A percentile compares a stretch with the other conserved stretches of the same genome.
These are phyloP conservation scores for Cololabis saira DNA, from an alignment of 2,113 vertebrate genomes.

Conservation along the genomic window DNA sequence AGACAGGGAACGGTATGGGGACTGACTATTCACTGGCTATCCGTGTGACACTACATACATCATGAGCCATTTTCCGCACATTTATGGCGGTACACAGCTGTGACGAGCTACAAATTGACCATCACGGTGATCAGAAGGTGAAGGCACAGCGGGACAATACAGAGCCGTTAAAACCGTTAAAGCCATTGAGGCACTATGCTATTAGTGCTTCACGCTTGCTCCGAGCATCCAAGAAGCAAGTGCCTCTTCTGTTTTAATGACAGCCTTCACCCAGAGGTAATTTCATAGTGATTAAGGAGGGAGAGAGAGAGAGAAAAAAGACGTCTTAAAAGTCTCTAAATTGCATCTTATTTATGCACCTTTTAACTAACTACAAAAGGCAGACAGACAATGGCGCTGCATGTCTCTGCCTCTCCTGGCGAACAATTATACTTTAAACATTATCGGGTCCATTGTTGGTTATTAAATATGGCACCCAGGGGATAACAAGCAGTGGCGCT, in stretches of 20 bases:
- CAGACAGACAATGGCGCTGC: conserved; percentile 82
- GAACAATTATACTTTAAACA: conserved; percentile 79
- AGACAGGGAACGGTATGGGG: no score
- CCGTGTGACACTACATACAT: conserved; percentile 12
- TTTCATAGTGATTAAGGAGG: conserved; percentile 82
- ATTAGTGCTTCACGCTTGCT: conserved; percentile 75
- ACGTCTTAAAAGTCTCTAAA: conserved; percentile 86
- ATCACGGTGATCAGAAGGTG: conserved; percentile 20
- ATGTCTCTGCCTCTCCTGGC: conserved; percentile 74
- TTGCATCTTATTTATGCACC: conserved; percentile 86
- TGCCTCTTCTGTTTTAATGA: conserved; percentile 85
- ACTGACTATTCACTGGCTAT: no score
- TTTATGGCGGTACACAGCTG: conserved; percentile 43
- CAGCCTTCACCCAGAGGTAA: conserved; percentile 84
- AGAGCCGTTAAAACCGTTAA: conserved; percentile 49
- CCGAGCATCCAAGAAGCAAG: conserved; percentile 70
- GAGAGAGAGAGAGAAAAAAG: conserved; percentile 65
- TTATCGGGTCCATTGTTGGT: conserved; percentile 71
- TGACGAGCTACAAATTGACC: conserved; percentile 41
- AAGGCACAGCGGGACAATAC: conserved; percentile 52
- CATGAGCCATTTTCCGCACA: conserved; percentile 21
- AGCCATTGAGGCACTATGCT: conserved; percentile 62
- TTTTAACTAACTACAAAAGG: conserved; percentile 85
- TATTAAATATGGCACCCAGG: conserved; percentile 78
- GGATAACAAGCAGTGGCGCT: conserved; percentile 50